Conservation (phyloP, 2,113 vertebrate genomes). For the Tachycineta bicolor region DNA sequence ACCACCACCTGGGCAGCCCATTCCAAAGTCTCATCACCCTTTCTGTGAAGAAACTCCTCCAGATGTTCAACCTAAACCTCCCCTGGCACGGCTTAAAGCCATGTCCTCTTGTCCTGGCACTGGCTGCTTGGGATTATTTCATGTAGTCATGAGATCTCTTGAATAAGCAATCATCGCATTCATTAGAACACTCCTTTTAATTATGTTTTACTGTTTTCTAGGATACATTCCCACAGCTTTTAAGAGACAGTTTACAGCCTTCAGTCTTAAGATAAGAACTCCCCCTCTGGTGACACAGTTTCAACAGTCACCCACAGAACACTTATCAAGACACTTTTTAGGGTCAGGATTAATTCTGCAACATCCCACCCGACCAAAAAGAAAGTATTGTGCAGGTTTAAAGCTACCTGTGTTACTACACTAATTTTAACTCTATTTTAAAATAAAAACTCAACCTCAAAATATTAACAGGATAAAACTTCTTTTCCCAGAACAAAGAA, state of each 20-base stretch:
- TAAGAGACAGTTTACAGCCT: background rate
- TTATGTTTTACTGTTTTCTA: background rate
- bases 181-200: background rate
- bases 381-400: background rate
- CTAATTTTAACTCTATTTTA: background rate
- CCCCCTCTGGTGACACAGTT: background rate
- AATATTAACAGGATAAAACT: background rate
- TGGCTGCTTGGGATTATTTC: background rate
- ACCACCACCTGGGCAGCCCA: background rate
- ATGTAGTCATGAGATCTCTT: background rate
- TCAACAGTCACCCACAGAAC: background rate
- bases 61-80: background rate
- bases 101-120: background rate
- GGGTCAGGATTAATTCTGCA: background rate
- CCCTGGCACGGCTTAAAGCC: no score
- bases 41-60: background rate
- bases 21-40: rapidly evolving
- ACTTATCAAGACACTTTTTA: background rate
- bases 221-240: background rate
- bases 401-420: background rate
- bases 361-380: background rate
- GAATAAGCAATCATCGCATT: background rate
- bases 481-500: background rate
- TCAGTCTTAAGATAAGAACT: background rate
- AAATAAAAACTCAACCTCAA: background rate